Evolutionary conservation across 2,797 vertebrate genomes (phyloP).

Genomic region (Sparus aurata): DNA sequence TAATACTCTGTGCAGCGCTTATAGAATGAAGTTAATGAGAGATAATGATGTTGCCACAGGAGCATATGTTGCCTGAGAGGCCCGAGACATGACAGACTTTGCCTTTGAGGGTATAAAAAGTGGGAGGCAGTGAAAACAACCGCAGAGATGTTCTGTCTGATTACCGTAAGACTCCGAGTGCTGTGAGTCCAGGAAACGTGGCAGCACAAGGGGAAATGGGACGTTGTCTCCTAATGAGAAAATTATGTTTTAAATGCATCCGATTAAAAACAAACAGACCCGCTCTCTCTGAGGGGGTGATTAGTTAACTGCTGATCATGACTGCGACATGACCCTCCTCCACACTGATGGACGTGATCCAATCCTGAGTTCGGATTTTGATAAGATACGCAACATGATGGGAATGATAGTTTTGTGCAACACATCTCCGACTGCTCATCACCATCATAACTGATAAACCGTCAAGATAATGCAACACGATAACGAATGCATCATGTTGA

Average conservation of each 20-base stretch:
- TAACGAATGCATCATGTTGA: neutral
- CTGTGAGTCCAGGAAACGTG: neutral
- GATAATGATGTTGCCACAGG: constrained; percentile 60
- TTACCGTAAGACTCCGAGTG: constrained; percentile 16
- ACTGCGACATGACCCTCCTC: constrained; percentile 5
- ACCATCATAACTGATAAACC: constrained; percentile 5
- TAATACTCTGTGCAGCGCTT: constrained; percentile 15
- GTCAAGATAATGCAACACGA: neutral
- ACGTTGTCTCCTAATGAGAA: constrained; percentile 27
- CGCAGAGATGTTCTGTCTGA: constrained; percentile 48
- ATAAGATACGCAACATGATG: constrained; percentile 3
- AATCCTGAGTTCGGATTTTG: neutral
- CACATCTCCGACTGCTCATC: neutral
- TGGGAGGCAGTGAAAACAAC: constrained; percentile 52
- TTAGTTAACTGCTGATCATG: constrained; percentile 12
- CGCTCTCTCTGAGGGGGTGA: neutral
- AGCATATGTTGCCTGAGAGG: constrained; percentile 19
- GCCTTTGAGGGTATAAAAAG: constrained; percentile 15
- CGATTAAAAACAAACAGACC: constrained; percentile 56
- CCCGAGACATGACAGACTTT: constrained; percentile 32
- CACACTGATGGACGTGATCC: constrained; percentile 14
- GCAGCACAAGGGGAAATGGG: constrained; percentile 51
- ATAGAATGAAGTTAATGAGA: constrained; percentile 61
- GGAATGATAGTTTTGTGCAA: neutral
- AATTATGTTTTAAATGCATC: constrained; percentile 45